Evolutionary conservation across 2,113 vertebrate genomes (phyloP).

Genomic region (Upupa epops): DNA sequence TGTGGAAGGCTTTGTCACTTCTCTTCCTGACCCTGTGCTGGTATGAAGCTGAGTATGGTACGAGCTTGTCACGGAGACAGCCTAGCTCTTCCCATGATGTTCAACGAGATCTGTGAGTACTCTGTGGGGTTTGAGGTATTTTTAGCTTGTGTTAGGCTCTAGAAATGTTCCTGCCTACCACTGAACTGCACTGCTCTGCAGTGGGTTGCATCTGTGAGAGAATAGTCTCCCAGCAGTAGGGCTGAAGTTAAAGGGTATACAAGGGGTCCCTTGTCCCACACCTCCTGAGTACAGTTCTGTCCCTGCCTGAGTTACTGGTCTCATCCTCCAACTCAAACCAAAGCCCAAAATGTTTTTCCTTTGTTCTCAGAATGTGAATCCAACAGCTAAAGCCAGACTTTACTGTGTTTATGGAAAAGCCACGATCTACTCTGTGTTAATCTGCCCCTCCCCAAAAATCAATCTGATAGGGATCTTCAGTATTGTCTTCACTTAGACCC

Average conservation of each 20-base stretch:
- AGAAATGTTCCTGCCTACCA: not conserved
- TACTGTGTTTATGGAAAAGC: not conserved
- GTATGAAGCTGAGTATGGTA: not conserved
- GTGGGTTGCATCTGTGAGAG: not conserved
- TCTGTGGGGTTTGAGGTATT: not conserved
- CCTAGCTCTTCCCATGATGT: no score
- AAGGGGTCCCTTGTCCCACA: not conserved
- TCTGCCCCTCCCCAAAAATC: slow-evolving; percentile 40
- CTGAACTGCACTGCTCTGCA: not conserved
- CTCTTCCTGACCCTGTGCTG: not conserved
- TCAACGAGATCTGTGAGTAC: not conserved
- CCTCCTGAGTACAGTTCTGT: not conserved
- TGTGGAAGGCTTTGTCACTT: not conserved
- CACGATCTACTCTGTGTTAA: not conserved
- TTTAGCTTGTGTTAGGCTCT: not conserved
- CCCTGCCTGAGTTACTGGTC: not conserved
- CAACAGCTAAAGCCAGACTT: not conserved
- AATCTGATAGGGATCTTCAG: not conserved
- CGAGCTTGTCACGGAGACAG: not conserved
- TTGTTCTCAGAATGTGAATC: not conserved
- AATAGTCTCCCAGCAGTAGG: not conserved
- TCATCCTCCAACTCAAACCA: not conserved
- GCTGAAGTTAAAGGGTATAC: not conserved
- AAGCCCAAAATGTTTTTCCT: not conserved
- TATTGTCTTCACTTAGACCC: slow-evolving; percentile 59